Evolutionary conservation across 2,113 vertebrate genomes (phyloP).

Genomic region (Pachyramphus minor): DNA sequence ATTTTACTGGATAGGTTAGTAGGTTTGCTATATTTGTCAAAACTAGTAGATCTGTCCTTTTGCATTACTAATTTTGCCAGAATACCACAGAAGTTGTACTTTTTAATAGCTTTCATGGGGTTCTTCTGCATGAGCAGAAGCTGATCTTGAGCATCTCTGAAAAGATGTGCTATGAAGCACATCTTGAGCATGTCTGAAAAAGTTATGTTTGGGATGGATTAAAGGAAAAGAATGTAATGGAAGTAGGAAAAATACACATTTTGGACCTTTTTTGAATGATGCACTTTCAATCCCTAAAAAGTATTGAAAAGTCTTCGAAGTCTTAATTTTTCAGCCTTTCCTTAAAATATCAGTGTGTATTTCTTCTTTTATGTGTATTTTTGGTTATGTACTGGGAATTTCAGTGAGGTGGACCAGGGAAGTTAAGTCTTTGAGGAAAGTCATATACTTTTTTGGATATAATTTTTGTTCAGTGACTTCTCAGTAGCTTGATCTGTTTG

Average conservation of each 20-base stretch:
- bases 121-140: not conserved
- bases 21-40: not conserved
- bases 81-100: not conserved
- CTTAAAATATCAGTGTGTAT: not conserved
- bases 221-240: not conserved
- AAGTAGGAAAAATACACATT: not conserved
- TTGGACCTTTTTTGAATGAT: not conserved
- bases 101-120: not conserved
- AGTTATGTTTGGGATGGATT: not conserved
- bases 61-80: not conserved
- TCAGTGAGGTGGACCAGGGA: not conserved
- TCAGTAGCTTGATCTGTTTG: not conserved
- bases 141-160: not conserved
- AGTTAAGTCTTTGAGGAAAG: not conserved
- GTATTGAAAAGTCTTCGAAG: not conserved
- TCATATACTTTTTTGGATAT: not conserved
- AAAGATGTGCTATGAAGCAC: no score
- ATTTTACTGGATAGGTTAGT: not conserved
- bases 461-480: not conserved
- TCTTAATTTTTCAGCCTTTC: not conserved
- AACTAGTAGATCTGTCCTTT: not conserved
- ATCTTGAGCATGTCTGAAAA: not conserved
- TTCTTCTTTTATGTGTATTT: conserved; percentile 11
- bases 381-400: not conserved
- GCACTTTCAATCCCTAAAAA: not conserved